Base-by-base conservation (phyloP, 1,140 invertebrate species). In the Calephelis virginiensis region DNA sequence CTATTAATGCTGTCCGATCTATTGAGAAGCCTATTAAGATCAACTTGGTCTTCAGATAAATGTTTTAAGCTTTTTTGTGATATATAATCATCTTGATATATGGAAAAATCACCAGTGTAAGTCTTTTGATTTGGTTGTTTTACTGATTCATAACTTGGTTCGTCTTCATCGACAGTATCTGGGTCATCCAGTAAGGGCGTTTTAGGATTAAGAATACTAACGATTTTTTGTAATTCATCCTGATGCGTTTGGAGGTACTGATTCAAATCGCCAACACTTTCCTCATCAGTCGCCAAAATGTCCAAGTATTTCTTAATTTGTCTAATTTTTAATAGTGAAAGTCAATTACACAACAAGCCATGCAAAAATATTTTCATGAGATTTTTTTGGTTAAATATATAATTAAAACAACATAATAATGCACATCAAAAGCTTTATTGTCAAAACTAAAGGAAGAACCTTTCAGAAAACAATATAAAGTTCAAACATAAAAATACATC, bases 251-350 rank as follows among this genome's bases (percentile, higher is more conserved):
- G 82, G 66, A 86, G 90, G 64, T 91, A 91, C 50, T 83, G 69
- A 68, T 81, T 83, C 49, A 91, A 67, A 72, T 90, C 89, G 6
- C 79, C 78, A 0, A 82, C 76, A 50, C 70, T 89, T 28, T 90
- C 87, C 59, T 88, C 83, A 43, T 90, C 89, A 6, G 84, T 86
- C 71, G 89, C 86, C 76, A 92, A 87, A 88, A 92, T 91, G 82
- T 91, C 90, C 77, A 92, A 87, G 73, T 89, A 92, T 66, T 92
- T 90, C 83, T 86, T 91, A 77, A 92, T 81, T 79, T 92, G 89
- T 80, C 91, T 92, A 79, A 63, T 63, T 63, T 62, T 76, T 77
- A 74, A 75, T 65, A 67, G 66, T 59, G 66, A 70, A 66, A 70
- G 48, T 71, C 56, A 59, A 64, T 43, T 68, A 49, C 69, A 67